phyloP scores from a whole-genome alignment of 2,113 vertebrate genomes.

The Barnardius zonarius region DNA sequence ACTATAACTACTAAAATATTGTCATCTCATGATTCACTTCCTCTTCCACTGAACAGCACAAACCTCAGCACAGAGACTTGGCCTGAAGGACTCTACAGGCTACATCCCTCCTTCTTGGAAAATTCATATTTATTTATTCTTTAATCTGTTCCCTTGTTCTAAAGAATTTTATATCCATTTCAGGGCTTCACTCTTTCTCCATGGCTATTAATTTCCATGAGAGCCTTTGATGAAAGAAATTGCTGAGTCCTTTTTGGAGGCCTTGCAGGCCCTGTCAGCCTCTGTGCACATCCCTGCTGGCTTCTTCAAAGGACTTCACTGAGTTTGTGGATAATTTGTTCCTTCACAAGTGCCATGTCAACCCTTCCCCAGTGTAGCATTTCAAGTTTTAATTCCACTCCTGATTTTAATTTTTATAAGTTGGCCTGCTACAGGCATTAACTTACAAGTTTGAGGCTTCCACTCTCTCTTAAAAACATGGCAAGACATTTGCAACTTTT shows the following conservation, averaged over 20 bases:
- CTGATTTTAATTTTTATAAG: background rate
- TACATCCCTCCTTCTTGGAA: background rate
- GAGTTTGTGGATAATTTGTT: background rate
- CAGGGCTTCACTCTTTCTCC: background rate
- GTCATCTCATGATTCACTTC: background rate
- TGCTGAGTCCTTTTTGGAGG: background rate
- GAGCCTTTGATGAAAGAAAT: background rate
- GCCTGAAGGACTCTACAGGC: background rate
- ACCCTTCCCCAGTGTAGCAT: background rate
- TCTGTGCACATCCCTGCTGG: background rate
- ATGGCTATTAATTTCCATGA: background rate
- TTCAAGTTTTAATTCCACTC: background rate
- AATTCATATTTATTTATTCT: background rate
- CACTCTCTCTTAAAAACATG: background rate
- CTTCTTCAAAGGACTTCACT: conserved; percentile 2
- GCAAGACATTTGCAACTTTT: background rate
- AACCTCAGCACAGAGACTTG: background rate
- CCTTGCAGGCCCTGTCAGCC: background rate
- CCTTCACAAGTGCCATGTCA: background rate
- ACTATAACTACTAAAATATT: background rate
- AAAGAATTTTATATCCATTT: background rate
- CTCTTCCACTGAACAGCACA: background rate
- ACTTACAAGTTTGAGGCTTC: background rate
- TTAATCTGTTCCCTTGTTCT: background rate
- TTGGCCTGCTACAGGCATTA: background rate